Conservation (phyloP, 2,113 vertebrate species). For the Brienomyrus longianalis region DNA sequence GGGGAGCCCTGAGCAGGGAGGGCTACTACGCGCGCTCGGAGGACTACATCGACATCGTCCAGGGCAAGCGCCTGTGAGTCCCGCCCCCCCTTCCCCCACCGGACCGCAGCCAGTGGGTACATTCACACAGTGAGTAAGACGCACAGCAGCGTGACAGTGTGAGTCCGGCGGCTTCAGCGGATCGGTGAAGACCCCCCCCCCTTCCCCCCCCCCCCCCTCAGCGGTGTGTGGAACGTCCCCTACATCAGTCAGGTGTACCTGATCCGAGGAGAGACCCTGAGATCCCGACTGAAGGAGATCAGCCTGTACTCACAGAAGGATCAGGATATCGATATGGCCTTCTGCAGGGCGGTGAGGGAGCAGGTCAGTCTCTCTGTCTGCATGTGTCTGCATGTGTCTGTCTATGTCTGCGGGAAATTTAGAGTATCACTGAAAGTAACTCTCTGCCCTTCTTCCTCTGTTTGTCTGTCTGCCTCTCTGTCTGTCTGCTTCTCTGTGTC, state of each 20-base stretch:
- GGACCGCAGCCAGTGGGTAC: background rate
- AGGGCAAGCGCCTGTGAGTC: conserved; percentile 66
- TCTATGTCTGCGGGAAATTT: background rate
- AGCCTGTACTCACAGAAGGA: conserved; percentile 53
- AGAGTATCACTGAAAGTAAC: too few species aligned
- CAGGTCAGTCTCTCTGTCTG: conserved; percentile 44
- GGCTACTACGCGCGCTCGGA: conserved; percentile 66
- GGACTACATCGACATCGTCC: conserved; percentile 71
- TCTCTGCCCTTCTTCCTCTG: background rate
- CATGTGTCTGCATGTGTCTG: background rate
- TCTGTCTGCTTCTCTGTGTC: background rate
- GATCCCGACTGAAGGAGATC: conserved; percentile 45
- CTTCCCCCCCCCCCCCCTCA: background rate
- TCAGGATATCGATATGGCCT: conserved; percentile 65
- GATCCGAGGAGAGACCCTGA: conserved; percentile 54
- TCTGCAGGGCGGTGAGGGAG: conserved; percentile 62
- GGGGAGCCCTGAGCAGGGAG: conserved; percentile 65
- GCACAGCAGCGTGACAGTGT: background rate
- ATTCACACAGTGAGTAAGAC: background rate
- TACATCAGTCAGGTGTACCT: conserved; percentile 66
- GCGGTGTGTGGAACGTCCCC: conserved; percentile 71
- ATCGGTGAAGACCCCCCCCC: background rate
- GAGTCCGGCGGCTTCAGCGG: background rate
- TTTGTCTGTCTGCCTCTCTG: background rate
- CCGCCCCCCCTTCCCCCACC: background rate